Conservation (phyloP, 2,113 vertebrate species). For the Pogona vitticeps region DNA sequence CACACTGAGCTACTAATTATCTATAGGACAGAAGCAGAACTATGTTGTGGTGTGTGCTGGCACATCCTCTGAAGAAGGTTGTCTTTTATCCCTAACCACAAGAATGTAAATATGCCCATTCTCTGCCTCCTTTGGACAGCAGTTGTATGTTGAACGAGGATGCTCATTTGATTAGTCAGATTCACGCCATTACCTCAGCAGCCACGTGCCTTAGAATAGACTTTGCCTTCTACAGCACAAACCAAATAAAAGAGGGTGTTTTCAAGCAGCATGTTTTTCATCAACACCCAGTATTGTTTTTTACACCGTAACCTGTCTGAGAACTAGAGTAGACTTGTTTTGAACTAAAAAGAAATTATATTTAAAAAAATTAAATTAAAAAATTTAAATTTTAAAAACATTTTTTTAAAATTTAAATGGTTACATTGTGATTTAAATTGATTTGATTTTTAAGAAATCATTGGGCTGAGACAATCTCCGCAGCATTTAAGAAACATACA, state of each 20-base stretch:
- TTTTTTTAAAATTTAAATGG: too few relatives aligned
- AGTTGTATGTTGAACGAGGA: not conserved
- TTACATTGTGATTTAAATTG: too few relatives aligned
- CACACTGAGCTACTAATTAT: not conserved
- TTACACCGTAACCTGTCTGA: too few relatives aligned
- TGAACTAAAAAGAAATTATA: too few relatives aligned
- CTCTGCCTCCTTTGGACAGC: not conserved
- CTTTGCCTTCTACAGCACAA: not conserved
- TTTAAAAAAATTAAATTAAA: too few relatives aligned
- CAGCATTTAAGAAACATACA: too few relatives aligned
- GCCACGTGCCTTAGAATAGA: not conserved
- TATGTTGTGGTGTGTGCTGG: not conserved
- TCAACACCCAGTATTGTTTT: not conserved
- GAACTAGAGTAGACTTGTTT: too few relatives aligned
- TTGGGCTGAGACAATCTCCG: too few relatives aligned
- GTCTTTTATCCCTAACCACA: conserved; percentile 16
- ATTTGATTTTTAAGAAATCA: too few relatives aligned
- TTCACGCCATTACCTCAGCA: not conserved
- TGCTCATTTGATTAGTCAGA: not conserved
- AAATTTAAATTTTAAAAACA: too few relatives aligned
- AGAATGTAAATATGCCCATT: not conserved
- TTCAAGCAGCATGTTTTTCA: not conserved
- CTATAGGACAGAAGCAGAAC: not conserved
- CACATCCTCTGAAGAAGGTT: not conserved
- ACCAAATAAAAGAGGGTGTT: not conserved